phyloP scores from a whole-genome alignment of 2,888 invertebrate species.

The Eristalis pertinax region DNA sequence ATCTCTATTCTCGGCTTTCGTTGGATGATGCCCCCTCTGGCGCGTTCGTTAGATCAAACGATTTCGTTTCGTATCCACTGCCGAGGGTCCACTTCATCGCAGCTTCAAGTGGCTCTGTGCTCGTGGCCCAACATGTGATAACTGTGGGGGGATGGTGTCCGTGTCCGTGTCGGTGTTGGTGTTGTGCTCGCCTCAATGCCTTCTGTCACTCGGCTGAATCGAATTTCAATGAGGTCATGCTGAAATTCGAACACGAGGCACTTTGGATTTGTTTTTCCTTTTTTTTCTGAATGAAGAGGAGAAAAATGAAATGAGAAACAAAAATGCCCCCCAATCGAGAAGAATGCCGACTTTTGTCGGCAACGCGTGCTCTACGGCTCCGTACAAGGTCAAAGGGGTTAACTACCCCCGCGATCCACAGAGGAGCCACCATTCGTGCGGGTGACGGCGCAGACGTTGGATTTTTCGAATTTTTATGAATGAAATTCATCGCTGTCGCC shows the following conservation, averaged over 20 bases:
- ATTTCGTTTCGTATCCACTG: conserved; percentile 47
- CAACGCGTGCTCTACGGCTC: conserved; percentile 9
- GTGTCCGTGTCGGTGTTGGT: neutral
- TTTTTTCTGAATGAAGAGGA: neutral
- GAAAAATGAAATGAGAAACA: neutral
- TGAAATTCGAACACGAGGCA: neutral
- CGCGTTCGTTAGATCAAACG: conserved; percentile 54
- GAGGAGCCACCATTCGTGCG: neutral
- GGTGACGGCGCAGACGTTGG: conserved; percentile 40
- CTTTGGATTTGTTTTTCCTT: neutral
- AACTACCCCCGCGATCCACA: conserved; percentile 30
- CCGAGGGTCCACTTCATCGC: neutral
- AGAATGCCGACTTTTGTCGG: neutral
- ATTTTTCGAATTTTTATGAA: conserved; percentile 51
- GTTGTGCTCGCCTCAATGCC: neutral
- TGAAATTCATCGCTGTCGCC: conserved; percentile 28
- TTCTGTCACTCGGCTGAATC: neutral
- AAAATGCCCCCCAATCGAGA: neutral
- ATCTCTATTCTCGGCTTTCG: neutral
- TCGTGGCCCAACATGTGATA: neutral
- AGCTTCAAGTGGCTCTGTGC: neutral
- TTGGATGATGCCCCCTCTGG: neutral
- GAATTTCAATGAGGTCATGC: conserved; percentile 1
- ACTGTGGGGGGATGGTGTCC: too few species aligned
- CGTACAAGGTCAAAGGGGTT: conserved; percentile 58